Base-by-base conservation (phyloP, 2,888 invertebrate species). In the Tricholauxania praeusta region DNA sequence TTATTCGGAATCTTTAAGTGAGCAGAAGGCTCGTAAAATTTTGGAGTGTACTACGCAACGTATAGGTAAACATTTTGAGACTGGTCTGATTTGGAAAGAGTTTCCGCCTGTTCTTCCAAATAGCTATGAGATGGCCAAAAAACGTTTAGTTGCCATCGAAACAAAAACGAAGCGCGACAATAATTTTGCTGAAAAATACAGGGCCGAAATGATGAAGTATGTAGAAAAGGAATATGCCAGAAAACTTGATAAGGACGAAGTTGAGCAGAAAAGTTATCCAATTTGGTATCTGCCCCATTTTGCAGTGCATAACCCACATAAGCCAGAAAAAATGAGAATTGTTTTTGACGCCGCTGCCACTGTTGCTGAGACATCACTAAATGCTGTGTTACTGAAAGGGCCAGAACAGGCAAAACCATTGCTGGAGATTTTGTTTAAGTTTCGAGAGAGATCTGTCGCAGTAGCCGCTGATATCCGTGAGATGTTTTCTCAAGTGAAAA, bases 301-400 rank as follows among this genome's bases (percentile, higher is more conserved):
- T 71, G 76, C 75, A 15, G 79, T 80, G 3, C 59, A 66, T 8
- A 82, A 79, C 49, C 76, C 78, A 5, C 80, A 82, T 28, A 82
- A 82, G 60, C 78, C 78, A 2, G 77, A 75, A 15, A 75, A 79
- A 70, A 60, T 80, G 8, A 73, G 83, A 14, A 67, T 83, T 1
- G 83, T 83, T 1, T 82, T 77, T 62, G 83, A 84, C 72, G 83
- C 84, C 12, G 83, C 82, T 7, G 83, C 82, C 0, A 75, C 70
- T 4, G 74, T 71, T 6, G 32, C 77, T 4, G 80, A 80, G 6
- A 57, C 75, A 5, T 78, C 76, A 15, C 70, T 84, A 7, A 83
- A 84, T 73, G 79, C 60, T 10, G 19, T 10, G 3, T 14, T 73
- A 4, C 70, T 84, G 3, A 76, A 78, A 48, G 85, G 85, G 4